Base-by-base conservation (phyloP, 1,140 invertebrate species). In the Chionoecetes opilio region DNA sequence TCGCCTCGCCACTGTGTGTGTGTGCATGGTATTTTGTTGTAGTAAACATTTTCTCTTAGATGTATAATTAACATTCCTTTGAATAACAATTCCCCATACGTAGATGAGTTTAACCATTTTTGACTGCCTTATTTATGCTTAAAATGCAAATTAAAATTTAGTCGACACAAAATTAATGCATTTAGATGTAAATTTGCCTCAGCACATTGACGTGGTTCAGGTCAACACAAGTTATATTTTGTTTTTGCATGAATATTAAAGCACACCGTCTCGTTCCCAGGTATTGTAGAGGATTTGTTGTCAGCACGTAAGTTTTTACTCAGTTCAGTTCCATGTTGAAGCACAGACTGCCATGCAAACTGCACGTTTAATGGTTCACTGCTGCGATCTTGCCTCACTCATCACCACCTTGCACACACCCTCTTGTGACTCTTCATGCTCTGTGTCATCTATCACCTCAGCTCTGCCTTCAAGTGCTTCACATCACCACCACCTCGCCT, bases 221-320 rank as follows among this genome's bases (percentile, higher is more conserved):
- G 87, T 89, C 82, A 89, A 94, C 93, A 84, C 53, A 63, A 82
- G 31, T 94, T 90, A 31, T 94, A 37, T 94, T 94, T 89, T 90
- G 34, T 95, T 95, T 92, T 95, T 95, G 94, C 94, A 95, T 95
- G 94, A 92, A 95, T 95, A 95, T 95, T 95, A 95, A 95, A 95
- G 91, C 90, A 92, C 94, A 92, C 53, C 82, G 53, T 95, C 94
- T 95, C 89, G 88, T 95, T 95, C 94, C 94, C 94, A 95, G 94
- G 94, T 95, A 92, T 95, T 95, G 94, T 95, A 95, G 94, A 95
- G 94, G 94, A 95, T 92, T 95, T 95, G 94, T 95, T 95, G 84
- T 95, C 94, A 95, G 84, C 94, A 95, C 94, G 94, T 95, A 95
- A 95, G 94, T 95, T 95, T 94, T 95, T 95, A 95, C 92, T 85